These are phyloP conservation scores for Pungitius pungitius DNA, from an alignment of 2,113 vertebrate species.

Conservation along the genomic window DNA sequence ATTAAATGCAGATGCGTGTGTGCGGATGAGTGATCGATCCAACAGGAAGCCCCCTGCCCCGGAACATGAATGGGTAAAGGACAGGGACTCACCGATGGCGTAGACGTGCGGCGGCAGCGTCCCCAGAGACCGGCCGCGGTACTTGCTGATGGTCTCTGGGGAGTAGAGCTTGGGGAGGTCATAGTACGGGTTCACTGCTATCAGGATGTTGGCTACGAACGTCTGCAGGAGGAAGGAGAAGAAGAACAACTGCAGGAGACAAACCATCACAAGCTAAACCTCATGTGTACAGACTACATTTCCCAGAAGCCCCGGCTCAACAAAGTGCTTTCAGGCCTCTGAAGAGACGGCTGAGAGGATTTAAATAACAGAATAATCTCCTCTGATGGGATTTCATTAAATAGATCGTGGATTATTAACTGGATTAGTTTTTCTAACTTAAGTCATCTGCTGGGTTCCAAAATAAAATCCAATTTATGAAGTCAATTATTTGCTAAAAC, in stretches of 20 bases:
- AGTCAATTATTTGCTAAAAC: not conserved
- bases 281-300: not conserved
- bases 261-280: no score
- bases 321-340: not conserved
- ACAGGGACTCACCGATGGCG: slow-evolving; percentile 87
- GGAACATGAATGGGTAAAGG: not conserved
- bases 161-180: slow-evolving; percentile 95
- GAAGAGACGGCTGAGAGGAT: not conserved
- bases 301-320: not conserved
- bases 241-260: no score
- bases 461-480: not conserved
- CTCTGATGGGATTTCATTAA: no score
- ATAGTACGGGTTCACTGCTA: slow-evolving; percentile 96
- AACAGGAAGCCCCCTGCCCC: no score
- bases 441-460: no score
- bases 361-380: no score
- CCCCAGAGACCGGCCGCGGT: slow-evolving; percentile 92
- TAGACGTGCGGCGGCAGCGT: slow-evolving; percentile 95
- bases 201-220: slow-evolving; percentile 97
- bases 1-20: no score
- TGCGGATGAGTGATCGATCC: no score
- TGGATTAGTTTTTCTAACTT: no score
- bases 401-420: no score
- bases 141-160: slow-evolving; percentile 88
- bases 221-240: slow-evolving; percentile 83